Conservation (phyloP, 1,140 invertebrate species). For the Drosophila sproati region DNA sequence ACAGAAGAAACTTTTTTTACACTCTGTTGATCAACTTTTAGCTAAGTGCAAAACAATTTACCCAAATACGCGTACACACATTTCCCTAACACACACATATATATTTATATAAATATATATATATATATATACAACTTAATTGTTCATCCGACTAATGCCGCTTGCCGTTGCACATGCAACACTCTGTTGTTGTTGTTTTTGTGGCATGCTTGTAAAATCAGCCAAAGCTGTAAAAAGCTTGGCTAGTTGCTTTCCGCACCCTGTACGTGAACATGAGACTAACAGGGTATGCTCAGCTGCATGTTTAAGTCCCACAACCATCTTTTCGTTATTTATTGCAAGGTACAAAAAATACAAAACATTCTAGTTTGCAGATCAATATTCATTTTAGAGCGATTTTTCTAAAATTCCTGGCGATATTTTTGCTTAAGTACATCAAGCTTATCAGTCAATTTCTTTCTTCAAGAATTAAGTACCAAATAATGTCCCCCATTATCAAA, state of each 20-base stretch:
- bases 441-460: too few species aligned
- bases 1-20: slow-evolving; percentile 63
- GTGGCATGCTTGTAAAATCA: slow-evolving; percentile 56
- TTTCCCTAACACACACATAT: slow-evolving; percentile 26
- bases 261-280: slow-evolving; percentile 7
- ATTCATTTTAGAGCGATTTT: too few species aligned
- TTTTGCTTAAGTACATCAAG: too few species aligned
- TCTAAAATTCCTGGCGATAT: too few species aligned
- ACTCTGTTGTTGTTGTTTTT: slow-evolving; percentile 37
- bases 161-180: slow-evolving; percentile 9
- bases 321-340: too few species aligned
- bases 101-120: slow-evolving; percentile 7
- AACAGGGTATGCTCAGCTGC: background rate
- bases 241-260: slow-evolving; percentile 44
- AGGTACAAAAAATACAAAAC: too few species aligned
- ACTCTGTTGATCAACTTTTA: slow-evolving; percentile 75
- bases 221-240: slow-evolving; percentile 62
- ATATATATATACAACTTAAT: slow-evolving; percentile 55
- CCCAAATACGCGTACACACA: slow-evolving; percentile 63
- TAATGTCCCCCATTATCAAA: too few species aligned
- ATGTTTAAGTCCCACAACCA: background rate
- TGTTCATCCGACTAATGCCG: slow-evolving; percentile 57
- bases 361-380: too few species aligned
- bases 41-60: slow-evolving; percentile 83
- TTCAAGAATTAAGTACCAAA: too few species aligned